Conservation (phyloP, 2,888 invertebrate species). For the Phalera bucephala region DNA sequence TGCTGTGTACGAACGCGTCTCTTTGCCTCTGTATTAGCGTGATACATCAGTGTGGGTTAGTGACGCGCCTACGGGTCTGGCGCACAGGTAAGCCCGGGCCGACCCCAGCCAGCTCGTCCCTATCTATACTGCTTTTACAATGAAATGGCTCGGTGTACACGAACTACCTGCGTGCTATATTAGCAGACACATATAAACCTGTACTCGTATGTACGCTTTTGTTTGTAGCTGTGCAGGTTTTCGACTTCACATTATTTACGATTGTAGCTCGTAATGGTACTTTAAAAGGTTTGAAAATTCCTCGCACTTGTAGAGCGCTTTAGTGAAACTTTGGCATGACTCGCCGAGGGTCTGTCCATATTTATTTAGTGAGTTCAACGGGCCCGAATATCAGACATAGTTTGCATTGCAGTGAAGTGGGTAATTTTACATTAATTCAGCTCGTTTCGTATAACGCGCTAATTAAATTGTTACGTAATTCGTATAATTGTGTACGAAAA, state of each 20-base stretch:
- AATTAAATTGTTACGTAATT: background rate
- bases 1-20: conserved; percentile 23
- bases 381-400: conserved; percentile 43
- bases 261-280: conserved; percentile 17
- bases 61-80: conserved; percentile 73
- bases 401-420: conserved; percentile 39
- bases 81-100: conserved; percentile 76
- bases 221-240: conserved; percentile 26
- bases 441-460: conserved; percentile 41
- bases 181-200: conserved; percentile 49
- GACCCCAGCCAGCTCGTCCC: conserved; percentile 61
- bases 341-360: conserved; percentile 35
- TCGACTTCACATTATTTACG: conserved; percentile 11
- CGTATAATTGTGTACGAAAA: too few species aligned
- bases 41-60: conserved; percentile 41
- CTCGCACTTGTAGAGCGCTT: conserved; percentile 33
- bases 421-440: conserved; percentile 44
- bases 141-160: conserved; percentile 67
- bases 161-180: conserved; percentile 67
- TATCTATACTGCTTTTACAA: conserved; percentile 72
- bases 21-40: conserved; percentile 21
- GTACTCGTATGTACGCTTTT: conserved; percentile 27
- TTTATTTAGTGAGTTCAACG: conserved; percentile 43
- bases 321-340: conserved; percentile 43
- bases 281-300: conserved; percentile 41